phyloP scores from a whole-genome alignment of 2,797 vertebrate genomes.

The Micrastur ruficollis region DNA sequence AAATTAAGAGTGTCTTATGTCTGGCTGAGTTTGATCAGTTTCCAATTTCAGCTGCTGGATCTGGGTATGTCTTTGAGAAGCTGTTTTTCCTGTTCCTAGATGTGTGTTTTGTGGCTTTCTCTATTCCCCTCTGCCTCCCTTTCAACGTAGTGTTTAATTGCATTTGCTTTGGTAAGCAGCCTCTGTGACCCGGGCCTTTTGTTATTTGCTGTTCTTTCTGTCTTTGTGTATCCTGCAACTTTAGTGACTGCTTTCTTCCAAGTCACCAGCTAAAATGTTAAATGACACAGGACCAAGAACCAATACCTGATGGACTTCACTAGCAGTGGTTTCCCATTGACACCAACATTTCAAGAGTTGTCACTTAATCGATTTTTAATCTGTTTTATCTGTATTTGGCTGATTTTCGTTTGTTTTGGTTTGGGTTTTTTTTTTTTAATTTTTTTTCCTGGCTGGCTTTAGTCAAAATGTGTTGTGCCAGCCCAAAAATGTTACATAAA shows the following conservation, averaged over 20 bases:
- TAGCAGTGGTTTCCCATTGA: neutral
- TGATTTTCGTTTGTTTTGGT: neutral
- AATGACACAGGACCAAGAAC: neutral
- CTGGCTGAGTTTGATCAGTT: neutral
- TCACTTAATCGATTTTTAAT: neutral
- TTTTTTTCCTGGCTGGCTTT: neutral
- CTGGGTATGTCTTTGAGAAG: neutral
- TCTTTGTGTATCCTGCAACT: neutral
- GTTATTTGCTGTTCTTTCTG: constrained; percentile 11
- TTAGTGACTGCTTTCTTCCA: neutral
- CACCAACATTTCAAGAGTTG: neutral
- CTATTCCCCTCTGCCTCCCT: neutral
- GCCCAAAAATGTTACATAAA: neutral
- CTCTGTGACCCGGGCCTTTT: neutral
- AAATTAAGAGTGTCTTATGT: neutral
- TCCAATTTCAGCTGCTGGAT: neutral
- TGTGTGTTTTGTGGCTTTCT: neutral
- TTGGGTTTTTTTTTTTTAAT: neutral
- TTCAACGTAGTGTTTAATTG: neutral
- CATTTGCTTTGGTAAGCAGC: constrained; percentile 5
- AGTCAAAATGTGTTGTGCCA: neutral
- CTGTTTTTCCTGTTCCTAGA: neutral
- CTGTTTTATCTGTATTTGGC: neutral
- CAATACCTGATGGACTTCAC: neutral
- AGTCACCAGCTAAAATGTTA: neutral